phyloP scores from a whole-genome alignment of 2,797 vertebrate species.

The Protonibea diacanthus region DNA sequence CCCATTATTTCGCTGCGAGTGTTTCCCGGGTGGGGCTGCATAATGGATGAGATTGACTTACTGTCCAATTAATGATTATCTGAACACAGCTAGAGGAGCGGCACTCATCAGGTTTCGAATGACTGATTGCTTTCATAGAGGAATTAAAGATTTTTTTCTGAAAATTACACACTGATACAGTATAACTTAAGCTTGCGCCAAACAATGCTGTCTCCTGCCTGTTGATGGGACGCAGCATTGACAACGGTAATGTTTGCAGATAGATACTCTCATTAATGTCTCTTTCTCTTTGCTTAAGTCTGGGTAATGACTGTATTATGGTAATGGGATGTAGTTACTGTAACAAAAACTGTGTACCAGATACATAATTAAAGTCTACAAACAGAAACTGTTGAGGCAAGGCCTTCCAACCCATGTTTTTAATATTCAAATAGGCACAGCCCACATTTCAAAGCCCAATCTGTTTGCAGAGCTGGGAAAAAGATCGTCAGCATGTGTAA shows the following conservation, averaged over 20 bases:
- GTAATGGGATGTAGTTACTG: constrained; percentile 72
- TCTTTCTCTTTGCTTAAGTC: constrained; percentile 66
- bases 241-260: constrained; percentile 51
- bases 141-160: constrained; percentile 62
- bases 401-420: constrained; percentile 53
- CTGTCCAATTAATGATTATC: constrained; percentile 81
- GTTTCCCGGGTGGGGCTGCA: constrained; percentile 73
- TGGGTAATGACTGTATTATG: constrained; percentile 77
- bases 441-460: constrained; percentile 59
- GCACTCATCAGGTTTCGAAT: constrained; percentile 65
- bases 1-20: constrained; percentile 71
- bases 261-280: constrained; percentile 63
- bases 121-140: constrained; percentile 66
- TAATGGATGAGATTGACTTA: constrained; percentile 83
- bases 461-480: constrained; percentile 51
- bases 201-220: constrained; percentile 45
- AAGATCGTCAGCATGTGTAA: constrained; percentile 23
- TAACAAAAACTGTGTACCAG: constrained; percentile 67
- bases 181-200: constrained; percentile 47
- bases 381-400: constrained; percentile 66
- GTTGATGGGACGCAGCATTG: constrained; percentile 39
- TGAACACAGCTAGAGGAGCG: constrained; percentile 66
- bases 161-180: constrained; percentile 46
- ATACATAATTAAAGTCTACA: constrained; percentile 80
- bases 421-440: constrained; percentile 68